A percentile compares a stretch with the other conserved stretches of the same genome.
phyloP scores from a whole-genome alignment of 2,113 vertebrate genomes.

The Guaruba guarouba region DNA sequence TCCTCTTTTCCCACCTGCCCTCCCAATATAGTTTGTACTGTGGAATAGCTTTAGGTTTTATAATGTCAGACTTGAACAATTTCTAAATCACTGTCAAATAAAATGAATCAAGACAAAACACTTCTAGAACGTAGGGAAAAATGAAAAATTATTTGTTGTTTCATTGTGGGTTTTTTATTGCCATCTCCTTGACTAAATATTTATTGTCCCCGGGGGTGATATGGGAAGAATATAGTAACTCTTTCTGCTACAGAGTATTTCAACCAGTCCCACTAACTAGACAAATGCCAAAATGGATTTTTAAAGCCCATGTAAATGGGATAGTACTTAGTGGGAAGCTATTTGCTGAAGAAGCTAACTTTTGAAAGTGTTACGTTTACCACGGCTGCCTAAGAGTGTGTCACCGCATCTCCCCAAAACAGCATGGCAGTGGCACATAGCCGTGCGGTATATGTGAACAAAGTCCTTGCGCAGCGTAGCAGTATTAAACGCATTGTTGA shows the following conservation, averaged over 20 bases:
- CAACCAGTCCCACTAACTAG: neutral
- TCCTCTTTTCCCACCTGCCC: neutral
- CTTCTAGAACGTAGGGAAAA: neutral
- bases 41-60: neutral
- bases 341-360: neutral
- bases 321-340: neutral
- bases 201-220: neutral
- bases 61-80: neutral
- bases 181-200: neutral
- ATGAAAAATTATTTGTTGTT: neutral
- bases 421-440: accelerated
- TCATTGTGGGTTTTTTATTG: neutral
- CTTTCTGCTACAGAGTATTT: neutral
- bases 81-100: neutral
- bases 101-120: neutral
- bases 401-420: neutral
- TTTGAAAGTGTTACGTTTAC: neutral
- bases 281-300: neutral
- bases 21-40: neutral
- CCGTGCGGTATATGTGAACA: neutral
- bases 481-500: neutral
- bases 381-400: neutral
- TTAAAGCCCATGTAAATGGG: neutral
- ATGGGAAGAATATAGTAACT: neutral
- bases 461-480: neutral